These are phyloP conservation scores for Strix aluco DNA, from an alignment of 2,113 vertebrate genomes.

Conservation along the genomic window DNA sequence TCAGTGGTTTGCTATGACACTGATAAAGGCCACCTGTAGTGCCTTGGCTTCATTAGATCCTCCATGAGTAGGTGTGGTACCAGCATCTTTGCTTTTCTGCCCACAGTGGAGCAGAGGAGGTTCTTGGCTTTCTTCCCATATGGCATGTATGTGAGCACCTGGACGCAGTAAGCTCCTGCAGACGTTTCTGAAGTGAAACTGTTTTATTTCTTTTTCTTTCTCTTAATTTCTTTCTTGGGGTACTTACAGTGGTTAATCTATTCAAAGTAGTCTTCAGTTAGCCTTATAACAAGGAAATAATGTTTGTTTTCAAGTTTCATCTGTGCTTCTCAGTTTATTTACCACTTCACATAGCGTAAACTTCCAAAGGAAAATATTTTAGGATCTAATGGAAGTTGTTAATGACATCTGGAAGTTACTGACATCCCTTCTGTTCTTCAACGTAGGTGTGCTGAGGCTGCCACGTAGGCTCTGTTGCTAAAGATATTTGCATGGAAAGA, in stretches of 20 bases:
- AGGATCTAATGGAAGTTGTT: not conserved
- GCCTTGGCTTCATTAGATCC: not conserved
- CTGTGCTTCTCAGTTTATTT: not conserved
- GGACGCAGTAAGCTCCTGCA: not conserved
- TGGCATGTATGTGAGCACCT: accelerated
- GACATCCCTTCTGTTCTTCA: not conserved
- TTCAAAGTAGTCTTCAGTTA: not conserved
- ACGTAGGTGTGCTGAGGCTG: not conserved
- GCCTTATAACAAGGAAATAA: not conserved
- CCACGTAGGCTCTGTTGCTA: accelerated
- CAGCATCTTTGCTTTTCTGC: accelerated
- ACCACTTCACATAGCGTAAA: not conserved
- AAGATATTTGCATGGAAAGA: not conserved
- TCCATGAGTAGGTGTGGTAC: accelerated
- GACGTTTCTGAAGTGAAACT: not conserved
- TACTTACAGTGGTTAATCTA: not conserved
- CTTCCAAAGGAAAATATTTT: not conserved
- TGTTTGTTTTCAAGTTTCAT: not conserved
- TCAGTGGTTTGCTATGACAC: not conserved
- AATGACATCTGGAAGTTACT: not conserved
- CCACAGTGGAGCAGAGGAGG: accelerated
- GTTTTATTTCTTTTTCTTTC: not conserved
- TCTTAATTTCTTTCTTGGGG: too few relatives aligned
- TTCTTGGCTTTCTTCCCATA: not conserved
- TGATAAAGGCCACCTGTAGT: not conserved